phyloP scores from a whole-genome alignment of 2,113 vertebrate species.

The Ciconia stormi region DNA sequence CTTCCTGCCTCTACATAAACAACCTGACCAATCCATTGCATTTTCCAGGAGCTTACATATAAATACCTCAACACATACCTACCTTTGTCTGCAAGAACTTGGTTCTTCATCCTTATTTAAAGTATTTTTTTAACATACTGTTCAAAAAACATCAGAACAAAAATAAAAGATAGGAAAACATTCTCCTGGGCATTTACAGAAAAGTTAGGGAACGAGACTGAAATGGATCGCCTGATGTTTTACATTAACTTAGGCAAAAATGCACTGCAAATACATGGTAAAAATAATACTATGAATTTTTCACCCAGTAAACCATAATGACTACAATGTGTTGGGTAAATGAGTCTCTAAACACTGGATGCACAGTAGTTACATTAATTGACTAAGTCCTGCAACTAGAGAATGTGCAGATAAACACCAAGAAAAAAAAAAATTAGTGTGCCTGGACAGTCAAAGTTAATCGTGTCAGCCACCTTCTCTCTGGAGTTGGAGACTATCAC shows the following conservation, averaged over 20 bases:
- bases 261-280: neutral
- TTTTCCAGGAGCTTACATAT: neutral
- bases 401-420: neutral
- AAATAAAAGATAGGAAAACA: neutral
- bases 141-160: neutral
- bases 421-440: neutral
- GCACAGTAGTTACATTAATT: neutral
- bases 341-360: neutral
- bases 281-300: neutral
- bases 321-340: neutral
- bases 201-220: neutral
- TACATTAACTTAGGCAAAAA: neutral
- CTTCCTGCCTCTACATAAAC: neutral
- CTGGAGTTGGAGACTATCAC: neutral
- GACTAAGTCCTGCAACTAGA: neutral
- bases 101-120: neutral
- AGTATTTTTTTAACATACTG: neutral
- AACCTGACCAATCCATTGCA: accelerated
- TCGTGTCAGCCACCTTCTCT: neutral
- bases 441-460: neutral
- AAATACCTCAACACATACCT: neutral
- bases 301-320: neutral
- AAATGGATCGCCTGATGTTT: neutral
- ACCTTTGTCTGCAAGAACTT: neutral
- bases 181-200: neutral